These are phyloP conservation scores for Danaus chrysippus DNA, from an alignment of 2,888 invertebrate genomes.

Conservation along the genomic window DNA sequence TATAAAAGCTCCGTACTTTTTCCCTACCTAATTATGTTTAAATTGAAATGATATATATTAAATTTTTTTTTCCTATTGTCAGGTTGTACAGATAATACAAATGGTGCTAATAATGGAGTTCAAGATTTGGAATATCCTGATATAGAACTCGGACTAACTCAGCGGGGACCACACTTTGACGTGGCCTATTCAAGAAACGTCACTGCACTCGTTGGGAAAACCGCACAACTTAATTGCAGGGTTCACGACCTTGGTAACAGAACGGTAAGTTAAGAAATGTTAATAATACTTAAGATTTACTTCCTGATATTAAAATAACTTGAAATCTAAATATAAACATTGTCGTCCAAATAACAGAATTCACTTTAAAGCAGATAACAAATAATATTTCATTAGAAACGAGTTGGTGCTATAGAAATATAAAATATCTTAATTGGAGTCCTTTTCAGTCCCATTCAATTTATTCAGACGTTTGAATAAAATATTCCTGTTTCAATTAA, in stretches of 20 bases:
- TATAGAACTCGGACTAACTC: slow-evolving; percentile 64
- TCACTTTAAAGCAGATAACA: too few relatives aligned
- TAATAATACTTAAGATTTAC: background rate
- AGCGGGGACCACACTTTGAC: slow-evolving; percentile 85
- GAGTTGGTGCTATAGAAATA: slow-evolving; percentile 2
- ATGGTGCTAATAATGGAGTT: slow-evolving; percentile 58
- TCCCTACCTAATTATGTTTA: too few relatives aligned
- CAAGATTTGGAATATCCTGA: slow-evolving; percentile 68
- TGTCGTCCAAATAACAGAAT: too few relatives aligned
- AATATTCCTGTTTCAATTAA: slow-evolving; percentile 28
- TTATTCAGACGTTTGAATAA: slow-evolving; percentile 23
- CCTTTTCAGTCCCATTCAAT: slow-evolving; percentile 22
- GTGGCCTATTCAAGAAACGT: slow-evolving; percentile 85
- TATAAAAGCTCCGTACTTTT: too few relatives aligned
- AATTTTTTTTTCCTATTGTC: slow-evolving; percentile 21
- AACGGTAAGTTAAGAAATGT: slow-evolving; percentile 73
- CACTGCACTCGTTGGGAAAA: slow-evolving; percentile 87
- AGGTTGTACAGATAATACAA: slow-evolving; percentile 71
- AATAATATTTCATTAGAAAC: too few relatives aligned
- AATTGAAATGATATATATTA: background rate
- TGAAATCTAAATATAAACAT: too few relatives aligned
- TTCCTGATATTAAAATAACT: background rate
- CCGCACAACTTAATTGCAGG: slow-evolving; percentile 86
- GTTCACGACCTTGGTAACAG: slow-evolving; percentile 87
- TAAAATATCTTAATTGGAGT: slow-evolving; percentile 16